phyloP scores from a whole-genome alignment of 2,113 vertebrate genomes.

The Dipodomys spectabilis region DNA sequence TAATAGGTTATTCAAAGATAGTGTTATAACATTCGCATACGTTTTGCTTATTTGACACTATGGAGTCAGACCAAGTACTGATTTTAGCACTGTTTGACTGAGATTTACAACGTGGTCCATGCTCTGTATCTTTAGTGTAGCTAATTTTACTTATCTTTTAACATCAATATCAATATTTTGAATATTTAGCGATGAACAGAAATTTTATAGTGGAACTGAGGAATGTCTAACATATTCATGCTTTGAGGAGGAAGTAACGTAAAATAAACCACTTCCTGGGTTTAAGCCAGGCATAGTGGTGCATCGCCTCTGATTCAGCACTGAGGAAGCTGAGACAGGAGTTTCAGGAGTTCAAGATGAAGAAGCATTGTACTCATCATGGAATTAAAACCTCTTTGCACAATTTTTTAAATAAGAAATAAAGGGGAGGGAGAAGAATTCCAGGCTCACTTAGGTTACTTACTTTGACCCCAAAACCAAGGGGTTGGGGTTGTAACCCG shows the following conservation, averaged over 20 bases:
- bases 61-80: neutral
- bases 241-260: neutral
- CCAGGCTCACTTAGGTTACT: too few relatives aligned
- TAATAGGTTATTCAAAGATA: conserved; percentile 10
- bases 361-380: too few relatives aligned
- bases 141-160: conserved; percentile 25
- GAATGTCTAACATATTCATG: neutral
- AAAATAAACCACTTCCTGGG: conserved; percentile 59
- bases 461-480: neutral
- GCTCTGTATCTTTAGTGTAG: conserved; percentile 47
- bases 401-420: too few relatives aligned
- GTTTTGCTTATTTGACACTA: neutral
- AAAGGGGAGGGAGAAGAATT: too few relatives aligned
- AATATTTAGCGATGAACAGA: neutral
- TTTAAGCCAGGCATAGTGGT: neutral
- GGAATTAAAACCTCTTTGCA: too few relatives aligned
- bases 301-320: neutral
- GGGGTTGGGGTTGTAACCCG: too few relatives aligned
- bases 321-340: too few relatives aligned
- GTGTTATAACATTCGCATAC: neutral
- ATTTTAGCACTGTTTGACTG: neutral
- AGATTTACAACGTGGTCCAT: neutral
- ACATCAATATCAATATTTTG: conserved; percentile 50
- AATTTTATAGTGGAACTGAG: conserved; percentile 43
- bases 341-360: neutral